Evolutionary conservation across 1,140 invertebrate species (phyloP), one percentile per base, ranked within the genome.

Genomic region (Listronotus oregonensis): DNA sequence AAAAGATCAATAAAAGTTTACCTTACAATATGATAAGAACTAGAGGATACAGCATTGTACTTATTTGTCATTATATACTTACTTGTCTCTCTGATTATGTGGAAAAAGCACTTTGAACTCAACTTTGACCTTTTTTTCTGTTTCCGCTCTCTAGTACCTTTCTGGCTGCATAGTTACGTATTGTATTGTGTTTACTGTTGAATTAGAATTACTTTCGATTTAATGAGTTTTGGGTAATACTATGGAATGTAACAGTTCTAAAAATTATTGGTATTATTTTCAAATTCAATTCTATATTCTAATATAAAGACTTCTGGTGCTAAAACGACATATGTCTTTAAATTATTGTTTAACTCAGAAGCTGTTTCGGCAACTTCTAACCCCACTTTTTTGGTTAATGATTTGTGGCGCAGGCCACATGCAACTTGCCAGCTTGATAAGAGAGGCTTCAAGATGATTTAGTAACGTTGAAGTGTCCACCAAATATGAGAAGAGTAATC

Each of bases 81-180:
- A 81, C 82, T 76, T 74, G 54, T 82, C 80, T 72, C 83, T 78
- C 70, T 84, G 78, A 57, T 87, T 86, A 67, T 86, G 84, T 1
- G 87, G 85, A 18, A 64, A 86, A 87, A 57, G 84, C 85, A 52
- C 91, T 89, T 75, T 87, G 81, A 11, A 89, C 81, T 86, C 86
- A 31, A 84, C 83, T 77, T 90, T 90, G 39, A 89, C 84, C 79
- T 91, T 50, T 87, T 87, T 55, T 89, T 87, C 21, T 82, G 81
- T 10, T 83, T 84, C 71, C 86, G 89, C 63, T 89, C 89, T 68
- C 91, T 83, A 6, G 89, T 91, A 62, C 90, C 79, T 89, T 92
- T 59, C 90, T 83, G 9, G 90, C 90, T 12, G 90, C 90, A 80
- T 84, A 86, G 47, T 68, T 60, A 46, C 71, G 49, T 8, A 32